Conservation (phyloP, 2,888 invertebrate genomes). For the Podotricha telesiphe region DNA sequence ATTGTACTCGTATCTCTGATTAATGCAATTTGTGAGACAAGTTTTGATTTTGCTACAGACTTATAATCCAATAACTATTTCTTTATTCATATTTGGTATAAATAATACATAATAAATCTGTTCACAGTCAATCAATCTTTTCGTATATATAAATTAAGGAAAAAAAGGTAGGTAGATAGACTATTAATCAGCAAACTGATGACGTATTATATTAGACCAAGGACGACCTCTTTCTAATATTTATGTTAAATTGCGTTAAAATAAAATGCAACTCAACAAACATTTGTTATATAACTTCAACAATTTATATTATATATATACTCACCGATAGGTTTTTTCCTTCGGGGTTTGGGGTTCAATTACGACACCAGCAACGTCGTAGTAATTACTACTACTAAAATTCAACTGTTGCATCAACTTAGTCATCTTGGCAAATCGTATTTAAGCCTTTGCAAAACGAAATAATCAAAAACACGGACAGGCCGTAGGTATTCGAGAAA, state of each 20-base stretch:
- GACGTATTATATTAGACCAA: slow-evolving; percentile 35
- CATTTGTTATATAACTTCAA: slow-evolving; percentile 16
- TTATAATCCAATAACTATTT: not conserved
- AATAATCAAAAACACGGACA: slow-evolving; percentile 67
- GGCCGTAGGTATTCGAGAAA: slow-evolving; percentile 61
- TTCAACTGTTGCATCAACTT: slow-evolving; percentile 82
- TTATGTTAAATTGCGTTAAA: not conserved
- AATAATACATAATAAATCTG: not conserved
- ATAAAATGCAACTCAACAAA: not conserved
- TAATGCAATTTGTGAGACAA: not conserved
- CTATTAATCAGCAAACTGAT: slow-evolving; percentile 23
- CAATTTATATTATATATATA: slow-evolving; percentile 43
- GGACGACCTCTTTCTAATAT: slow-evolving; percentile 16
- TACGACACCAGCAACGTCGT: slow-evolving; percentile 60
- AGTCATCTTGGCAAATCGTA: slow-evolving; percentile 80
- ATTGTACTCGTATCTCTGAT: not conserved
- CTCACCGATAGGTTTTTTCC: slow-evolving; percentile 66
- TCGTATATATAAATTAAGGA: slow-evolving; percentile 6
- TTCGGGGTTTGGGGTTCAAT: slow-evolving; percentile 61
- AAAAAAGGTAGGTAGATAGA: slow-evolving; percentile 16
- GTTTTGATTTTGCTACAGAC: not conserved
- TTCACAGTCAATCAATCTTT: not conserved
- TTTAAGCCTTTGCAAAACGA: slow-evolving; percentile 75
- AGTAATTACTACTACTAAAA: slow-evolving; percentile 82
- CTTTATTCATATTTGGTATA: not conserved